Evolutionary conservation across 2,113 vertebrate genomes (phyloP).

Genomic region (Ornithorhynchus anatinus): DNA sequence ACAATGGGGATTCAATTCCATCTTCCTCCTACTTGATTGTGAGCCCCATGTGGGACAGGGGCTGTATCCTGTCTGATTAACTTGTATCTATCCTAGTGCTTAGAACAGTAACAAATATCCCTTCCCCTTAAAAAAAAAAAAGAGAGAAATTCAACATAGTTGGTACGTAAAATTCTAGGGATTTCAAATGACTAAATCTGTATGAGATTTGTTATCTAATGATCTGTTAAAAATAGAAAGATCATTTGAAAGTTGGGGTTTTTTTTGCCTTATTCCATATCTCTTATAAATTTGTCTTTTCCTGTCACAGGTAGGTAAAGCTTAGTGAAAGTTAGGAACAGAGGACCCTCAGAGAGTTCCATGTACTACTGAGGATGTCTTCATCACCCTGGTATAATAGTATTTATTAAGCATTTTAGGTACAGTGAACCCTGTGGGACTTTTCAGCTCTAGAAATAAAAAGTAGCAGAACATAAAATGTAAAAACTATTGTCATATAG

Average conservation of each 20-base stretch:
- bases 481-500: too few relatives aligned
- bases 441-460: too few relatives aligned
- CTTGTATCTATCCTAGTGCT: too few relatives aligned
- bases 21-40: too few relatives aligned
- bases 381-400: neutral
- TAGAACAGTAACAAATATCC: too few relatives aligned
- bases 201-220: neutral
- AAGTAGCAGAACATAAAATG: too few relatives aligned
- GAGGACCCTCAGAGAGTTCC: neutral
- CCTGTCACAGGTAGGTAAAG: neutral
- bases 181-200: neutral
- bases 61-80: too few relatives aligned
- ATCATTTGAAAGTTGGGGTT: neutral
- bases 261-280: neutral
- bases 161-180: neutral
- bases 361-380: neutral
- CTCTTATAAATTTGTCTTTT: neutral
- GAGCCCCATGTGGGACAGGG: too few relatives aligned
- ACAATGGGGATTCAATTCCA: too few relatives aligned
- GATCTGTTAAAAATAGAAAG: neutral
- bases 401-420: conserved; percentile 15
- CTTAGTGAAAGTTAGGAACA: neutral
- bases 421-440: too few relatives aligned
- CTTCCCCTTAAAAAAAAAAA: too few relatives aligned
- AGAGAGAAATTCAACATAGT: too few relatives aligned